Evolutionary conservation across 1,140 invertebrate species (phyloP), one percentile per base, ranked within the genome.

Genomic region (Rhyzopertha dominica): DNA sequence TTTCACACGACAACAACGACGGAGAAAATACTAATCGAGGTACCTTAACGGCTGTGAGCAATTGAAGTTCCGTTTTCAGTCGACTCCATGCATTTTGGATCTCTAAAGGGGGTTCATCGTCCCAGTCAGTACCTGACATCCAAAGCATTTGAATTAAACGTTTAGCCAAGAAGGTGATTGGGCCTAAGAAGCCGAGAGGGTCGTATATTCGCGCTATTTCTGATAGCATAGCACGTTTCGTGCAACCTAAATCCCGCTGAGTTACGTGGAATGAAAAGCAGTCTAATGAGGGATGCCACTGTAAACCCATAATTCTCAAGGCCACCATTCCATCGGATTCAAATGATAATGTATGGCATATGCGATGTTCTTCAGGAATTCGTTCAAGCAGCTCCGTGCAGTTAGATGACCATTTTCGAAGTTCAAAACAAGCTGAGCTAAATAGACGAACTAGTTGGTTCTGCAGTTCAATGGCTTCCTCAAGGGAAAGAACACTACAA

Each of bases 81-180:
- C 20, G 36, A 20, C 9, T 12, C 63, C 63, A 67, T 41, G 53
- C 39, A 30, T 53, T 31, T 31, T 23, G 18, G 7, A 54, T 18
- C 37, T 53, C 26, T 22, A 23, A 7, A 20, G 32, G 42, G 24
- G 65, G 32, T 32, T 53, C 38, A 8, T 64, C 49, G 34, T 68
- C 63, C 63, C 66, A 68, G 9, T 24, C 18, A 0, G 63, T 2
- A 4, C 56, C 43, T 44, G 56, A 35, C 3, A 58, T 25, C 63
- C 63, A 67, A 9, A 65, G 40, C 38, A 49, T 51, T 57, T 67
- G 62, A 4, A 67, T 51, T 24, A 66, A 31, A 19, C 60, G 46
- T 55, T 67, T 67, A 32, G 61, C 55, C 24, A 28, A 24, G 12
- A 67, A 24, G 7, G 58, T 57, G 1, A 44, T 39, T 29, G 63